Base-by-base conservation (phyloP, 2,113 vertebrate species). In the Thomomys bottae region DNA sequence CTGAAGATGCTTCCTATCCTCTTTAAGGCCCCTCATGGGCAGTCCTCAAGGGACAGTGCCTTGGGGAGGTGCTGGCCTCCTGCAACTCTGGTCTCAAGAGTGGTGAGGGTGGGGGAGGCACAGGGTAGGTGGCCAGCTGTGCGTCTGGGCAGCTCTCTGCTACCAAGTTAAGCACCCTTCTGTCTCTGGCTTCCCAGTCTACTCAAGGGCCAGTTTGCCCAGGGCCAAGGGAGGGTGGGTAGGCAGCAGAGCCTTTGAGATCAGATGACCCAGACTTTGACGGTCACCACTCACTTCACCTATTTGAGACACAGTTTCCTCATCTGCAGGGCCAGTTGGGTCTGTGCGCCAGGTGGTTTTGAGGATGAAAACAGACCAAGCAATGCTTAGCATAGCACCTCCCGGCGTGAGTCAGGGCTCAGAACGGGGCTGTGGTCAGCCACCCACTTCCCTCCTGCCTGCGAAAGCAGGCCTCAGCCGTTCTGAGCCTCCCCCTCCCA, bases 71-170 rank as follows among this genome's bases (percentile, higher is more conserved):
- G 54, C 28, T 4, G 24, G 14, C 40, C 12, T 64, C 54, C 76
- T 26, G 59, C 24, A 24, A 57, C 32, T 38, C 76, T 63, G 17
- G 14, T 61, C 64, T 71, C 38, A n/a, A 0, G 64, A 23, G 21
- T 36, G 10, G 20, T 6, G 23, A 23, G 70, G 30, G 18, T 12
- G 15, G 54, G 64, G 8, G 1, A 6, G 45, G 36, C 6, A 40
- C 23, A 14, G 64, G 63, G 6, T 12, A 0, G 2, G 0, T 0
- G 8, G 66, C 64, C 57, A 42, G 76, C 57, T 15, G 0, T 2
- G 45, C 84, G 63, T 15, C 40, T 9, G 38, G 0, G 38, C 20
- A 20, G 8, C 2, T 82, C 70, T 88, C 40, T 72, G 61, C 9
- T 6, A 3, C 45, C 68, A 23, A 38, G 64, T 45, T 49, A 32